A percentile compares a stretch with the other conserved stretches of the same genome.
These are phyloP conservation scores for Tachina grossa DNA, from an alignment of 2,888 invertebrate species.

Conservation along the genomic window DNA sequence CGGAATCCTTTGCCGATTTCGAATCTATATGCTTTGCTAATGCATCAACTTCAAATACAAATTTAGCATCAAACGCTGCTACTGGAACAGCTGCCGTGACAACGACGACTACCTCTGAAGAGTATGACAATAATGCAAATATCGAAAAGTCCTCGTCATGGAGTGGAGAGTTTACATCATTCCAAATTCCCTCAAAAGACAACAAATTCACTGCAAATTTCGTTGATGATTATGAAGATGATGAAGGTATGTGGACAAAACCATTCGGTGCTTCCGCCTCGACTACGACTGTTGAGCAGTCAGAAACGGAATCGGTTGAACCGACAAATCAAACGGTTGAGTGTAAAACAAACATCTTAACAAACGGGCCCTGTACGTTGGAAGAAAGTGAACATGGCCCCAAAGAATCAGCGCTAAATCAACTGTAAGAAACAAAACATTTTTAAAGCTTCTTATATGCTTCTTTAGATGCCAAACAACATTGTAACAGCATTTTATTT, in stretches of 20 bases:
- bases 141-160: slow-evolving; percentile 77
- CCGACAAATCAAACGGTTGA: slow-evolving; percentile 49
- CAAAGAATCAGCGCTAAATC: slow-evolving; percentile 44
- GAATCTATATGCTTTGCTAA: slow-evolving; percentile 81
- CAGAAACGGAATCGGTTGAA: slow-evolving; percentile 8
- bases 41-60: background rate
- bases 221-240: slow-evolving; percentile 78
- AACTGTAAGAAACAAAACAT: slow-evolving; percentile 64
- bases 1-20: slow-evolving; percentile 80
- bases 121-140: slow-evolving; percentile 81
- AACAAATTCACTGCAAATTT: slow-evolving; percentile 71
- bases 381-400: slow-evolving; percentile 48
- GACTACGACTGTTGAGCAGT: slow-evolving; percentile 14
- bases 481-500: slow-evolving; percentile 30
- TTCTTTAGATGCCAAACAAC: slow-evolving; percentile 64
- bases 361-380: slow-evolving; percentile 75
- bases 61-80: background rate
- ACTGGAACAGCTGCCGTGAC: background rate
- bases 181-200: slow-evolving; percentile 51
- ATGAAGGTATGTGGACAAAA: slow-evolving; percentile 81
- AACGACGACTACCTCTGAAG: slow-evolving; percentile 71
- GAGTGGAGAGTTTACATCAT: slow-evolving; percentile 48
- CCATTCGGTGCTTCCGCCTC: slow-evolving; percentile 75
- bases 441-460: slow-evolving; percentile 1
- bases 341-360: slow-evolving; percentile 51